Percentiles rank a stretch among this genome's conserved stretches.
Evolutionary conservation across 2,888 invertebrate species (phyloP).

Genomic region (Aspidiotus destructor): DNA sequence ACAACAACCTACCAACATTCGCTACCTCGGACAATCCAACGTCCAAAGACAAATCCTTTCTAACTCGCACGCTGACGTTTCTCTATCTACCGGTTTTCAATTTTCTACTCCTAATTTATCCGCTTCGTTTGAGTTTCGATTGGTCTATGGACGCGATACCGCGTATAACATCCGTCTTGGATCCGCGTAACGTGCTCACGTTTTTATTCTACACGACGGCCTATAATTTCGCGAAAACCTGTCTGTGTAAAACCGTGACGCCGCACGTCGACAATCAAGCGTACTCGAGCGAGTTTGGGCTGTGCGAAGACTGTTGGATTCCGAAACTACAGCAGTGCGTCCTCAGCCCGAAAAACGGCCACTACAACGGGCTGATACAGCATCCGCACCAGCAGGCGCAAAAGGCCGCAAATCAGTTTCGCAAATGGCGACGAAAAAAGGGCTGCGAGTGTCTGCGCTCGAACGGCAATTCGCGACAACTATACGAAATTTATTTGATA

Average conservation of each 20-base stretch:
- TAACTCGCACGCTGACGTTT: constrained; percentile 81
- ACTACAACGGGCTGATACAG: constrained; percentile 3
- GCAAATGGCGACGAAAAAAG: not conserved
- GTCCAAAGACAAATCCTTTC: constrained; percentile 68
- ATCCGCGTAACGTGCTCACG: constrained; percentile 68
- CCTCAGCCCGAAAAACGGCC: constrained; percentile 9
- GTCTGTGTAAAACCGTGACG: constrained; percentile 1
- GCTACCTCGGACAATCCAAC: constrained; percentile 94
- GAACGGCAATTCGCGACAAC: not conserved
- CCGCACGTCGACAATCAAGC: too few relatives aligned
- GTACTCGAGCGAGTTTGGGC: not conserved
- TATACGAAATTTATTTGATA: constrained; percentile 36
- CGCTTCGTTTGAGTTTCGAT: constrained; percentile 84
- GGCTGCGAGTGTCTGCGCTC: not conserved
- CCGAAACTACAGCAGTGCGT: not conserved
- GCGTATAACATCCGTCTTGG: constrained; percentile 64
- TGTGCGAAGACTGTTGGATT: constrained; percentile 15
- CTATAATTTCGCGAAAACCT: constrained; percentile 23
- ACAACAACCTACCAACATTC: constrained; percentile 65
- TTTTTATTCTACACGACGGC: constrained; percentile 57
- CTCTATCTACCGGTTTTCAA: constrained; percentile 85
- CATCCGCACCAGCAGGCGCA: not conserved
- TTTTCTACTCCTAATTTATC: constrained; percentile 75
- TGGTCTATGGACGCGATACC: constrained; percentile 99
- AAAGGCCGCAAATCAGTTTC: not conserved